A percentile compares a stretch with the other conserved stretches of the same genome.
phyloP scores from a whole-genome alignment of 1,140 invertebrate genomes.

The Nebria ingens region DNA sequence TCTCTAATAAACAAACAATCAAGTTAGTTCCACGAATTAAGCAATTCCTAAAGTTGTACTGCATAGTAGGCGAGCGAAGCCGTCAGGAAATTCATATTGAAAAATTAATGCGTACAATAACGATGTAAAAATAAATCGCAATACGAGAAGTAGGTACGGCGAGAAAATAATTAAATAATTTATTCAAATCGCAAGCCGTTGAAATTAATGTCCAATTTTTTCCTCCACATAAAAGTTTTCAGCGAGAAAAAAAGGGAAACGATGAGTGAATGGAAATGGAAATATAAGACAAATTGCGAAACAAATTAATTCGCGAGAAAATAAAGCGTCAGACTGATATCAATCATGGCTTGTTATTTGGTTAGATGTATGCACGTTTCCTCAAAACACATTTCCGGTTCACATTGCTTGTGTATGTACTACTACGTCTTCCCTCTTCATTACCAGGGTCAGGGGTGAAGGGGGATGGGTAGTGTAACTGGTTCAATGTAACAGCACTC shows the following conservation, averaged over 20 bases:
- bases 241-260: too few relatives aligned
- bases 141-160: too few relatives aligned
- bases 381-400: background rate
- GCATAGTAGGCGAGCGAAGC: background rate
- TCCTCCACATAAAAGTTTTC: too few relatives aligned
- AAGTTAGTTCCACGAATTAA: background rate
- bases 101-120: background rate
- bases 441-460: background rate
- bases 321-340: background rate
- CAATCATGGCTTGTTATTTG: background rate
- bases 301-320: background rate
- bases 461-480: background rate
- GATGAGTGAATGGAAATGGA: too few relatives aligned
- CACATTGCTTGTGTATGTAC: background rate
- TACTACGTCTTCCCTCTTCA: background rate
- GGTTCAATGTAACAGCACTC: slow-evolving; percentile 1
- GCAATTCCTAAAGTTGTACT: too few relatives aligned
- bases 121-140: too few relatives aligned
- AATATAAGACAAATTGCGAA: background rate
- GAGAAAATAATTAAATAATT: slow-evolving; percentile 8
- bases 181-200: background rate
- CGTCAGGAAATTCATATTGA: background rate
- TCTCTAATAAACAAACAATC: too few relatives aligned
- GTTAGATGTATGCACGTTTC: background rate
- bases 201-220: slow-evolving; percentile 3